Evolutionary conservation across 1,140 invertebrate genomes (phyloP), one percentile per base, ranked within the genome.

Genomic region (Batillaria attramentaria): DNA sequence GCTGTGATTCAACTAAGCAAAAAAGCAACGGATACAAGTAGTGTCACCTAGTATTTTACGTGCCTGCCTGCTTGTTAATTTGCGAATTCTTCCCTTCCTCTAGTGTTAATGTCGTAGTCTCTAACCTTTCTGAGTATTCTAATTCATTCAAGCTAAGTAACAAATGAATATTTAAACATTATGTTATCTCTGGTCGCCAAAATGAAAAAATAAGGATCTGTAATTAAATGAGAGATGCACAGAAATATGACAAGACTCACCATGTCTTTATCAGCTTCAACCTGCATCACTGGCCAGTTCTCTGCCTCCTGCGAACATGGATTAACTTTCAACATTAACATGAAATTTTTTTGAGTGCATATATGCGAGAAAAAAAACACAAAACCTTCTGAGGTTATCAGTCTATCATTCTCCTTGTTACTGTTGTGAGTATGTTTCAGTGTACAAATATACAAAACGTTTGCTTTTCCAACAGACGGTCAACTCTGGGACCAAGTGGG

Each of bases 181-280:
- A n/a, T n/a, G n/a, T n/a, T n/a, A n/a, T n/a, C n/a, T n/a, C n/a
- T n/a, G n/a, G n/a, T n/a, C n/a, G n/a, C n/a, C n/a, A n/a, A n/a
- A n/a, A n/a, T n/a, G n/a, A n/a, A n/a, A n/a, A n/a, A n/a, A n/a
- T n/a, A n/a, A n/a, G n/a, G n/a, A n/a, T n/a, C n/a, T n/a, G n/a
- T n/a, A n/a, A n/a, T n/a, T n/a, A n/a, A n/a, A n/a, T n/a, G n/a
- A n/a, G n/a, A n/a, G n/a, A n/a, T n/a, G n/a, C n/a, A n/a, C n/a
- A n/a, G n/a, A n/a, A n/a, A n/a, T n/a, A n/a, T 3, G n/a, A n/a
- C 3, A 10, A 62, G 28, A 80, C 73, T 77, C 20, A 84, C 81
- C 77, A 72, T 79, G 39, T 78, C 72, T 46, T 79, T 81, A 54
- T 81, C 76, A 16, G 79, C 72, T 33, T 78, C 62, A 31, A 83